phyloP scores from a whole-genome alignment of 1,140 invertebrate species.

The Drosophila oshimai region DNA sequence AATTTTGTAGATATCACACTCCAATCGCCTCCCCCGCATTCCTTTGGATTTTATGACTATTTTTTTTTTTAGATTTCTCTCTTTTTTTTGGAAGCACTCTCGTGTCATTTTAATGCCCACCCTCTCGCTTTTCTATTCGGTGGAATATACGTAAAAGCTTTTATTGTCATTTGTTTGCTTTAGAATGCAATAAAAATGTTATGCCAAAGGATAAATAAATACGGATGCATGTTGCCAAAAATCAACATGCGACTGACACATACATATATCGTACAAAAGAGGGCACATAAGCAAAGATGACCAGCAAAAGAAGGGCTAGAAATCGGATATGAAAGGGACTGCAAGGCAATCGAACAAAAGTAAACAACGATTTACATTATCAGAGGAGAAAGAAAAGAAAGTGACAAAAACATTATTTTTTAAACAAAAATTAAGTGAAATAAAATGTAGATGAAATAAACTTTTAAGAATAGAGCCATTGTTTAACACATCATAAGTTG shows the following conservation, averaged over 20 bases:
- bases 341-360: no score
- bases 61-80: not conserved
- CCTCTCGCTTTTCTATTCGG: slow-evolving; percentile 2
- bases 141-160: slow-evolving; percentile 40
- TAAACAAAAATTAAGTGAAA: no score
- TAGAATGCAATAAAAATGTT: slow-evolving; percentile 68
- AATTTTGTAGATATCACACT: not conserved
- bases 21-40: not conserved
- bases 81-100: slow-evolving; percentile 1
- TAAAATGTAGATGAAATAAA: no score
- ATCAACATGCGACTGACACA: slow-evolving; percentile 40
- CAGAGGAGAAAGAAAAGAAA: no score
- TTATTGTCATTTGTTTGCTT: slow-evolving; percentile 68
- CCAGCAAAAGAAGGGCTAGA: slow-evolving; percentile 9
- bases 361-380: no score
- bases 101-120: slow-evolving; percentile 34
- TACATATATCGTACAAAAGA: slow-evolving; percentile 1
- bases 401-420: no score
- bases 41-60: not conserved
- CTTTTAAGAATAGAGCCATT: no score
- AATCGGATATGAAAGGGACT: not conserved
- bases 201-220: slow-evolving; percentile 60
- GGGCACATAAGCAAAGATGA: slow-evolving; percentile 10
- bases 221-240: slow-evolving; percentile 43
- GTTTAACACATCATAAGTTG: no score